Percentiles rank a stretch among this genome's conserved stretches.
Conservation (phyloP, 2,888 invertebrate species). For the Oscheius sp. region DNA sequence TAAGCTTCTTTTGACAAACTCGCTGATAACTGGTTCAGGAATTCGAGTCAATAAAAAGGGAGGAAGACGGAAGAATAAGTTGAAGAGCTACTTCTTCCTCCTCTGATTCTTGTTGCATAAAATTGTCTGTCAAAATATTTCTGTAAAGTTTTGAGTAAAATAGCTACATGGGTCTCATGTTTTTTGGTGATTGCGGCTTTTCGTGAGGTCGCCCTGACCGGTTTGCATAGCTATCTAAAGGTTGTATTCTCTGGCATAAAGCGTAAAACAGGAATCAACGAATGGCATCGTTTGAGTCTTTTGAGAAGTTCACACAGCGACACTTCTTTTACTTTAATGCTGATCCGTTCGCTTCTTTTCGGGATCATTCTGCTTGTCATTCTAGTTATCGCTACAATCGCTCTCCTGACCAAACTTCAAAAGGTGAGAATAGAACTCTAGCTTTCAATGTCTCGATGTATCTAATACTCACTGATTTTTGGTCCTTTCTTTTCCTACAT, state of each 20-base stretch:
- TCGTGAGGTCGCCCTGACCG: constrained; percentile 14
- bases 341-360: not conserved
- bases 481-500: too few species aligned
- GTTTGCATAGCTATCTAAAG: constrained; percentile 11
- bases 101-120: constrained; percentile 3
- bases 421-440: too few species aligned
- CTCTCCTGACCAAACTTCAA: too few species aligned
- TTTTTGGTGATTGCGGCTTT: not conserved
- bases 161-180: constrained; percentile 2
- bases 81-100: not conserved
- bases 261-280: constrained; percentile 19
- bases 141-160: not conserved
- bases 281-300: not conserved
- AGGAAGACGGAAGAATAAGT: not conserved
- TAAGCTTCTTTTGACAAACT: not conserved
- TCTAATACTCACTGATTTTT: too few species aligned
- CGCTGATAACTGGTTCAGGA: not conserved
- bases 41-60: not conserved
- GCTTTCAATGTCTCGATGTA: too few species aligned
- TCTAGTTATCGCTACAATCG: not conserved
- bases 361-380: not conserved
- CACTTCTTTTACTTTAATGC: not conserved
- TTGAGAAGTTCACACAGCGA: not conserved
- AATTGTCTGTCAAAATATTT: too few species aligned
- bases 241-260: constrained; percentile 16